Evolutionary conservation across 1,140 invertebrate genomes (phyloP), one percentile per base, ranked within the genome.

Genomic region (Belonocnema kinseyi): DNA sequence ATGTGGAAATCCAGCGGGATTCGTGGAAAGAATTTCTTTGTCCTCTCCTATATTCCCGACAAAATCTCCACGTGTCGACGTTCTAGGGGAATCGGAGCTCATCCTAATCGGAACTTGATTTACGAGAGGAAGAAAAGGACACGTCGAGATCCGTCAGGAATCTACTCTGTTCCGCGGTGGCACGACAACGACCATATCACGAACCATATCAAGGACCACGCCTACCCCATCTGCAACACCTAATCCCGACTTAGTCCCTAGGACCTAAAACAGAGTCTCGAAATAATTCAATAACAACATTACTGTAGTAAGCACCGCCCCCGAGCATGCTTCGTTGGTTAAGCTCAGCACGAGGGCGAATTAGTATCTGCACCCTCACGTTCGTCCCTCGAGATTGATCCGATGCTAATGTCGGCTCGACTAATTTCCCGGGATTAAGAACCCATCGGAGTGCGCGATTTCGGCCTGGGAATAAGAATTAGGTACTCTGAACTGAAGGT

Each of bases 251-350:
- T 82, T 86, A 82, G 80, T 84, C 82, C 85, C 88, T 76, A 77
- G 72, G 81, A 79, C 83, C 83, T 85, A 86, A 89, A 89, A 88
- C 87, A 86, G 85, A 88, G 85, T 88, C 86, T 88, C 84, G 83
- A 86, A 89, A 90, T 90, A 89, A 90, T 90, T 90, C 83, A 90
- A 89, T 90, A 89, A 90, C 86, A 80, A 80, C 79, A 86, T 87
- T 85, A 87, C 83, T 79, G 82, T 56, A 70, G 61, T 58, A 11
- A 81, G 80, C 80, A 75, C 80, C 85, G 78, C 81, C 84, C 74
- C 73, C 81, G 54, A 50, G 76, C 72, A 52, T 58, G 51, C 77
- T 71, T 74, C 74, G 26, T 12, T 26, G 74, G 73, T 73, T 80
- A 73, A 80, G 46, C 76, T 72, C 80, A 70, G 73, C 40, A 77